Evolutionary conservation across 2,113 vertebrate species (phyloP), one percentile per base, ranked within the genome.

Genomic region (Pyxicephalus adspersus): DNA sequence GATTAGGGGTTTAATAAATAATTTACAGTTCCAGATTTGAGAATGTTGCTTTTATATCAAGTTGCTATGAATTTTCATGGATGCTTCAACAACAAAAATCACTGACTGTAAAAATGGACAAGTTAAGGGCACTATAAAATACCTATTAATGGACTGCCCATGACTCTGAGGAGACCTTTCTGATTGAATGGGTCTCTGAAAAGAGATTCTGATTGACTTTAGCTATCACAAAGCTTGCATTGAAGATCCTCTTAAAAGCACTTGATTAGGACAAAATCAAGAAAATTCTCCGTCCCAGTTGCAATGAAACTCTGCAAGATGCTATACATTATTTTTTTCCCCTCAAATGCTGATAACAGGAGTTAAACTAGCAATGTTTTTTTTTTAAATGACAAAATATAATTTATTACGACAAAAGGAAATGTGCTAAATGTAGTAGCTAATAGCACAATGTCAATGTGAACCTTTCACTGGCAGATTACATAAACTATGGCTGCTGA

Each of bases 221-320:
- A 23, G 70, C 50, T 57, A 73, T 73, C n/a, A 31, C 20, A 34
- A 34, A 73, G 52, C 70, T 57, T 58, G 54, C 19, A 58, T 26
- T 73, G 70, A 73, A 34, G 22, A 57, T 73, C 50, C 70, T 57
- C 52, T 28, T 58, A 31, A 19, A 13, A 57, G 28, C 17, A 34
- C 54, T 73, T 73, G 28, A 73, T 73, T 73, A 73, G 54, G 52
- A 22, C 26, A 73, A 58, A 55, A 73, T 73, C 4, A 3, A 58
- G 54, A 26, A 6, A 34, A 58, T 22, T 34, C 9, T 58, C 31
- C 18, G 31, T 73, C 38, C 8, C 38, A 9, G 15, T 45, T 45
- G 38, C 38, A 45, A 34, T 55, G n/a, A 31, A 73, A 73, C 70
- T 31, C 26, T 34, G 52, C 70, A 73, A 22, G 11, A 34, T 3